phyloP scores from a whole-genome alignment of 1,140 invertebrate species.

The Scylla paramamosain region DNA sequence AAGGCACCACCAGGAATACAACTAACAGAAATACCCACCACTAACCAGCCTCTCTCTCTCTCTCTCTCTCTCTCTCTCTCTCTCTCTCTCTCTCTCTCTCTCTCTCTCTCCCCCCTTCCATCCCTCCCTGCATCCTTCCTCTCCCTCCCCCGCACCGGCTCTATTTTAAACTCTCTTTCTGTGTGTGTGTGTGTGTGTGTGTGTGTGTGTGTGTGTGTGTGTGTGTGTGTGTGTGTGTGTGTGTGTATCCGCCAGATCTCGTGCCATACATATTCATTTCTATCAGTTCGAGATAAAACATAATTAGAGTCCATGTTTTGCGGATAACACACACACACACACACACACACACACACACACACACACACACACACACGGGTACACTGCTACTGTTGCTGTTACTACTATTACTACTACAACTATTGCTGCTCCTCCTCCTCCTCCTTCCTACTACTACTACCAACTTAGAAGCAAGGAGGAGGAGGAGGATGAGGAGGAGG shows the following conservation, averaged over 20 bases:
- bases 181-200: background rate
- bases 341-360: constrained; percentile 49
- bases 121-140: background rate
- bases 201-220: too few species aligned
- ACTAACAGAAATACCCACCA: background rate
- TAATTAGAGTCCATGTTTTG: too few species aligned
- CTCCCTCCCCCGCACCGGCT: background rate
- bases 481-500: too few species aligned
- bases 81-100: constrained; percentile 27
- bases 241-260: background rate
- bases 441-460: too few species aligned
- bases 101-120: background rate
- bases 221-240: constrained; percentile 29
- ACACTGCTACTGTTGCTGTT: background rate
- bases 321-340: too few species aligned
- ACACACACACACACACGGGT: constrained; percentile 33
- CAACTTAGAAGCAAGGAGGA: too few species aligned
- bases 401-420: too few species aligned
- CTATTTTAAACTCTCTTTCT: background rate
- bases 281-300: too few species aligned
- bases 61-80: constrained; percentile 55
- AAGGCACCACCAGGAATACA: background rate
- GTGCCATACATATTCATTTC: too few species aligned
- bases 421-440: too few species aligned
- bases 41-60: background rate